Evolutionary conservation across 2,797 vertebrate genomes (phyloP).

Genomic region (Chaetophractus vellerosus): DNA sequence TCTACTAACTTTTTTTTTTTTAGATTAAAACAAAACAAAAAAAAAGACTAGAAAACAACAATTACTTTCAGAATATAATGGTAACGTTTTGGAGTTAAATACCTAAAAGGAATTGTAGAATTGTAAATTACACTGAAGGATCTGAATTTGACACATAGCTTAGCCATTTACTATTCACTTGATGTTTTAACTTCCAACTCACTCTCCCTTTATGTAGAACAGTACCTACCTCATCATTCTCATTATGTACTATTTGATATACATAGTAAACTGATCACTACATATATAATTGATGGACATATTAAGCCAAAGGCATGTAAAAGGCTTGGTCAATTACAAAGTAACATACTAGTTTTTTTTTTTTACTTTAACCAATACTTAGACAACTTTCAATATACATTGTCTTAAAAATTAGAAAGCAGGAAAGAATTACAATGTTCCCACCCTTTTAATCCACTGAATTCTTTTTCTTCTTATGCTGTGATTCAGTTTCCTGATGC

Average conservation of each 20-base stretch:
- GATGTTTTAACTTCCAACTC: slow-evolving; percentile 23
- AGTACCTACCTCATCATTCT: not conserved
- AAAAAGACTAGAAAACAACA: slow-evolving; percentile 29
- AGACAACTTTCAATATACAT: not conserved
- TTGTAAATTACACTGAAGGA: slow-evolving; percentile 12
- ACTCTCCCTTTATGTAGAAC: slow-evolving; percentile 31
- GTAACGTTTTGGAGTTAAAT: not conserved
- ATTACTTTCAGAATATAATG: slow-evolving; percentile 35
- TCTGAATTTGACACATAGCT: not conserved
- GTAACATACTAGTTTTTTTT: not conserved
- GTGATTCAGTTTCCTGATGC: slow-evolving; percentile 80
- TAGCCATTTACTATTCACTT: not conserved
- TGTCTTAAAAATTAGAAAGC: not conserved
- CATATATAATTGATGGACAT: not conserved
- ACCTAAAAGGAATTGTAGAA: not conserved
- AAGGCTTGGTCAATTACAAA: not conserved
- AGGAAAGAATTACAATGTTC: not conserved
- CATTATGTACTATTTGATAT: not conserved
- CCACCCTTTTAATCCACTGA: not conserved
- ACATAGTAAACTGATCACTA: no score
- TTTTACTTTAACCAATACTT: slow-evolving; percentile 34
- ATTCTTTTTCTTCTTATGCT: slow-evolving; percentile 48
- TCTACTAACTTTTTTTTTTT: not conserved
- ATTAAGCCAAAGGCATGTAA: not conserved
- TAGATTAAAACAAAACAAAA: not conserved